Conservation (phyloP, 2,797 vertebrate species). For the Fundulus diaphanus region DNA sequence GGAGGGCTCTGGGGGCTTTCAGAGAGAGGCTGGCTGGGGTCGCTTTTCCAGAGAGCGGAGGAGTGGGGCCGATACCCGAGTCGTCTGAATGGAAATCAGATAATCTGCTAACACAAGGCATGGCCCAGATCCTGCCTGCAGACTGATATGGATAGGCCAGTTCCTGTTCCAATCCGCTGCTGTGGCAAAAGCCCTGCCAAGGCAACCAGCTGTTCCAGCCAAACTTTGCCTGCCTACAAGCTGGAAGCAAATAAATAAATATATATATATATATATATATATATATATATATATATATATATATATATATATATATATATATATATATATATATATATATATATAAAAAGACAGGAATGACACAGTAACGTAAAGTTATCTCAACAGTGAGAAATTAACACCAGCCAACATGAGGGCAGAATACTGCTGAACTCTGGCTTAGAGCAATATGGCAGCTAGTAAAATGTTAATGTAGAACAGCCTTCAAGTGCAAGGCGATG, state of each 20-base stretch:
- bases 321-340: too few relatives aligned
- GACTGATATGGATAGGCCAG: slow-evolving; percentile 77
- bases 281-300: too few relatives aligned
- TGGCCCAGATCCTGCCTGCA: slow-evolving; percentile 79
- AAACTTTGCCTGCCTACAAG: slow-evolving; percentile 63
- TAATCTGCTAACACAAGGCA: slow-evolving; percentile 82
- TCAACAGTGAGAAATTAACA: slow-evolving; percentile 34
- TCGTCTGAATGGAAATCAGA: slow-evolving; percentile 81
- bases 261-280: too few relatives aligned
- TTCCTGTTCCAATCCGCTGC: slow-evolving; percentile 77
- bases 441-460: not conserved
- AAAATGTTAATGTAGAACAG: not conserved
- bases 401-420: slow-evolving; percentile 26
- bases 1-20: slow-evolving; percentile 77
- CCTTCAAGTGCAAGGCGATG: slow-evolving; percentile 13
- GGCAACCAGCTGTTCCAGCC: slow-evolving; percentile 73
- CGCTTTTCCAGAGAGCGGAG: slow-evolving; percentile 72
- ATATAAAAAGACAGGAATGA: slow-evolving; percentile 25
- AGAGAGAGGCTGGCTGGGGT: slow-evolving; percentile 74
- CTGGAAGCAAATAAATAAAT: slow-evolving; percentile 33
- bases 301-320: too few relatives aligned
- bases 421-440: slow-evolving; percentile 24
- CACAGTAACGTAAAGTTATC: slow-evolving; percentile 44
- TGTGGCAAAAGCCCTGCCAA: slow-evolving; percentile 71
- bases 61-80: slow-evolving; percentile 76